Base-by-base conservation (phyloP, 2,797 vertebrate genomes). In the Oceanodroma leucorhoa region DNA sequence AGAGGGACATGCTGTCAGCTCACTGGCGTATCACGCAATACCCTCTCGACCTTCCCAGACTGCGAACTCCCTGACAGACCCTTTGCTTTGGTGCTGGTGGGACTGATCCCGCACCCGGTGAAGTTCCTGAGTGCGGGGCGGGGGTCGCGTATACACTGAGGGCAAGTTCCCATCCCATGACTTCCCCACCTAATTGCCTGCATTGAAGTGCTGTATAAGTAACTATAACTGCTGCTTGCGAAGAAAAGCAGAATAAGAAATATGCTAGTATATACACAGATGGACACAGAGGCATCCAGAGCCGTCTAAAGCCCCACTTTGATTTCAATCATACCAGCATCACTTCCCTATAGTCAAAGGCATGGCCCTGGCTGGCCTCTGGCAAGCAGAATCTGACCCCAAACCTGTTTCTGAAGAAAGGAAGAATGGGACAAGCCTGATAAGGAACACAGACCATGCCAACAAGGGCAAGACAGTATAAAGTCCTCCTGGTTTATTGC, bases 21-120 rank as follows among this genome's bases (percentile, higher is more conserved):
- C 0, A 0, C 38, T 30, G 65, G 21, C 1, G 0, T 7, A 0
- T 9, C 22, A 8, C 3, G 3, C 43, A 12, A 13, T 14, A 30
- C 21, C 11, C 36, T 36, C 54, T 24, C 15, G 40, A 16, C 17
- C 55, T 15, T 18, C 57, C 26, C 57, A 34, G 34, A 3, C 62
- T 17, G 22, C 62, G 30, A 8, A 32, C 57, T 12, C 62, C 70
- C 34, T 17, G 2, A 8, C 58, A 57, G 51, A 64, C 16, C 27
- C 27, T 60, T 24, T 55, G 40, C 69, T 51, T 22, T 23, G 34
- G 17, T 22, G 46, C 53, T 71, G n/a, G 6, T 5, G 83, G 81
- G 64, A 7, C 27, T 4, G 4, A 4, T 41, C 66, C 77, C 18
- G 40, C 51, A 24, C 5, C 6, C 1, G 0, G 4, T 11, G n/a